Conservation (phyloP, 2,888 invertebrate genomes). For the Phengaris arion region DNA sequence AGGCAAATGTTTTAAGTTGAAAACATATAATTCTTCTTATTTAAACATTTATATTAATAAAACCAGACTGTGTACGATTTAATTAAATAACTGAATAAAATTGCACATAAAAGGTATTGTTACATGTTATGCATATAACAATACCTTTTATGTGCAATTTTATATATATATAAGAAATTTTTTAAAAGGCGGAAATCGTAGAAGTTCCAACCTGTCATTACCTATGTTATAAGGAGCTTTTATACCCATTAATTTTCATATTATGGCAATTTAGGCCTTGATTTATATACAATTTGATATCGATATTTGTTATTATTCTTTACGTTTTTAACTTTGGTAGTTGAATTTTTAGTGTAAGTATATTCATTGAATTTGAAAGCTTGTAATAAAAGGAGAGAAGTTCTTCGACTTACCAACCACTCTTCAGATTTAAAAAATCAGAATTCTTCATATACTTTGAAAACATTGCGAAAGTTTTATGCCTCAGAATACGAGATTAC, state of each 20-base stretch:
- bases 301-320: background rate
- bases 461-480: background rate
- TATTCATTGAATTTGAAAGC: no score
- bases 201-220: slow-evolving; percentile 3
- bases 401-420: background rate
- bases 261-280: background rate
- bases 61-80: no score
- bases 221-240: background rate
- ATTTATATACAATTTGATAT: background rate
- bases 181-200: slow-evolving; percentile 3
- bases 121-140: no score
- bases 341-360: no score
- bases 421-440: background rate
- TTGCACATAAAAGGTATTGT: background rate
- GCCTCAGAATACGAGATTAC: background rate
- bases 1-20: background rate
- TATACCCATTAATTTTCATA: background rate
- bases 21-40: no score
- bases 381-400: no score
- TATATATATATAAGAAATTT: background rate
- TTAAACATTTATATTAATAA: no score
- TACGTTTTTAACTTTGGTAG: no score
- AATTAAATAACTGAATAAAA: background rate
- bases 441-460: background rate
- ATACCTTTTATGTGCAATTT: no score